These are phyloP conservation scores for Temnothorax longispinosus DNA, from an alignment of 1,140 invertebrate genomes.

Conservation along the genomic window DNA sequence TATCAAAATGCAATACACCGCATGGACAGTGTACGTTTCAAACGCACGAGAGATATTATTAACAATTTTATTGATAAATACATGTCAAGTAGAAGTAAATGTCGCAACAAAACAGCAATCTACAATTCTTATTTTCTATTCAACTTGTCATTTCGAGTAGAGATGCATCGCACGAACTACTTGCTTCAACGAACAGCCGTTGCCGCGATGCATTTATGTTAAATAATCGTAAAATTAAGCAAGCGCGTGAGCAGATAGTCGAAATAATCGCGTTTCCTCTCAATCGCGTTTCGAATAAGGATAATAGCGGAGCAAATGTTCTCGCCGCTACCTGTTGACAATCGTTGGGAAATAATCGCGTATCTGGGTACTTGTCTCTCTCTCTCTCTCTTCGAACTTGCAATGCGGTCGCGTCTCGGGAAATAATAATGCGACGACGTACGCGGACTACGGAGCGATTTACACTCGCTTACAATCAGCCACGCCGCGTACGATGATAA, in stretches of 20 bases:
- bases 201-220: not conserved
- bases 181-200: no score
- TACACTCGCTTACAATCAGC: not conserved
- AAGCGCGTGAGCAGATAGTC: not conserved
- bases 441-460: not conserved
- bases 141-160: not conserved
- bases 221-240: not conserved
- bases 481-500: not conserved
- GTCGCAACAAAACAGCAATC: not conserved
- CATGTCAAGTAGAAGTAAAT: not conserved
- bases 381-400: not conserved
- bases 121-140: not conserved
- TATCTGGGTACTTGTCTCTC: not conserved
- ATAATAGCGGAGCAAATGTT: not conserved
- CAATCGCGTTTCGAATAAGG: not conserved
- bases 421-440: not conserved
- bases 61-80: not conserved
- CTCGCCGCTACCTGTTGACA: slow-evolving; percentile 3
- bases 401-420: not conserved
- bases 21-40: not conserved
- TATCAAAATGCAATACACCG: no score
- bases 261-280: not conserved
- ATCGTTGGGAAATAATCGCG: slow-evolving; percentile 11
- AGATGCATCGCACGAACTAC: not conserved
- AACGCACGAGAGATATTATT: not conserved